A percentile compares a stretch with the other conserved stretches of the same genome.
These are phyloP conservation scores for Pecten maximus DNA, from an alignment of 2,888 invertebrate genomes.

Conservation along the genomic window DNA sequence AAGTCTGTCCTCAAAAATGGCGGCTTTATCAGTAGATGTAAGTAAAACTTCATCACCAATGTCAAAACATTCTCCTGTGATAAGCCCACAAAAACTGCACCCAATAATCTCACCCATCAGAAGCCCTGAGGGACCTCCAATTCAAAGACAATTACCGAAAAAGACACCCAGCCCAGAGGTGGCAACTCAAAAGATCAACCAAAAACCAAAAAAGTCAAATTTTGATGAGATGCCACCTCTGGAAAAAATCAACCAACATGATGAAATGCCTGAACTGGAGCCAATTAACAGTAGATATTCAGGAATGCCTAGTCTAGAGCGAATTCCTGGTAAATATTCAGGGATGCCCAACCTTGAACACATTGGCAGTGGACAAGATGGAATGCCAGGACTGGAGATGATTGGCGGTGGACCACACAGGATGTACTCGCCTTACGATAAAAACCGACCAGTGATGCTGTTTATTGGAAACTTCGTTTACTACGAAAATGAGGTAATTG, in stretches of 20 bases:
- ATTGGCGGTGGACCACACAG: neutral
- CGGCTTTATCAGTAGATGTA: neutral
- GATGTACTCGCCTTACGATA: neutral
- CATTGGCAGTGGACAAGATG: neutral
- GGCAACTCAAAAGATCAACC: neutral
- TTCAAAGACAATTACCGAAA: neutral
- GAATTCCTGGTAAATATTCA: neutral
- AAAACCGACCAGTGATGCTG: neutral
- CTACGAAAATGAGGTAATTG: neutral
- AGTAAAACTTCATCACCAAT: neutral
- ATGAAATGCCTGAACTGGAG: slow-evolving; percentile 39
- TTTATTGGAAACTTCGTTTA: neutral
- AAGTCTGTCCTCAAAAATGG: slow-evolving; percentile 4
- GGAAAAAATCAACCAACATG: slow-evolving; percentile 4
- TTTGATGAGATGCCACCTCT: slow-evolving; percentile 48
- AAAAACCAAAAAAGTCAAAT: neutral
- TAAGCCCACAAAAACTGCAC: neutral
- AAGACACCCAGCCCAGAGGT: neutral
- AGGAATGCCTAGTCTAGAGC: neutral
- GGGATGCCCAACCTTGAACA: neutral
- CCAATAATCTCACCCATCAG: neutral
- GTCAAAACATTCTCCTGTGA: neutral
- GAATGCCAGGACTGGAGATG: neutral
- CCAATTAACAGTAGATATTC: neutral
- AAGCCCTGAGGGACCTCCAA: neutral